These are phyloP conservation scores for Nymphalis urticae DNA, from an alignment of 2,888 invertebrate genomes.

Conservation along the genomic window DNA sequence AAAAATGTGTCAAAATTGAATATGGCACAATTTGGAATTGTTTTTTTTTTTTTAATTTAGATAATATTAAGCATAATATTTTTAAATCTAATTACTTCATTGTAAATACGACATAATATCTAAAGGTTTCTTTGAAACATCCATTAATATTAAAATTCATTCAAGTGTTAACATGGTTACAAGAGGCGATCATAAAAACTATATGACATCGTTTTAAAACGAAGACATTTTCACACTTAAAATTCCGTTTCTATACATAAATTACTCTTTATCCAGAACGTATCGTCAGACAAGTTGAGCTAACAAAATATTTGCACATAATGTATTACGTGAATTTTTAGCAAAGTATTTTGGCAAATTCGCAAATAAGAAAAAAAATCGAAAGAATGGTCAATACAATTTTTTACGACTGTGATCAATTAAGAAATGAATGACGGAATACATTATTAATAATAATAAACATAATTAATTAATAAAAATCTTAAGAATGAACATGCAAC, in stretches of 20 bases:
- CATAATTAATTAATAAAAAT: constrained; percentile 2
- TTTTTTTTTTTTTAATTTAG: background rate
- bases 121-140: constrained; percentile 13
- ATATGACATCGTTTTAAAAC: constrained; percentile 28
- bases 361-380: background rate
- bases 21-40: background rate
- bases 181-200: constrained; percentile 26
- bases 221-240: constrained; percentile 25
- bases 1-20: no score
- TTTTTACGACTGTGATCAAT: no score
- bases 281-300: no score
- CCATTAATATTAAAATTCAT: constrained; percentile 27
- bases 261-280: constrained; percentile 12
- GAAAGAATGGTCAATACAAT: background rate
- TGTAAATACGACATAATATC: background rate
- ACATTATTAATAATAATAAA: background rate
- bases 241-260: constrained; percentile 21
- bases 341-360: no score
- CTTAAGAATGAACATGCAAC: constrained; percentile 21
- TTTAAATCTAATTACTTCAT: background rate
- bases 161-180: constrained; percentile 24
- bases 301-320: no score
- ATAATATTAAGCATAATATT: background rate
- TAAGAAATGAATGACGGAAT: background rate
- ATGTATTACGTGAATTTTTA: no score